These are phyloP conservation scores for Alviniconcha marisindica DNA, from an alignment of 1,140 invertebrate genomes.

Conservation along the genomic window DNA sequence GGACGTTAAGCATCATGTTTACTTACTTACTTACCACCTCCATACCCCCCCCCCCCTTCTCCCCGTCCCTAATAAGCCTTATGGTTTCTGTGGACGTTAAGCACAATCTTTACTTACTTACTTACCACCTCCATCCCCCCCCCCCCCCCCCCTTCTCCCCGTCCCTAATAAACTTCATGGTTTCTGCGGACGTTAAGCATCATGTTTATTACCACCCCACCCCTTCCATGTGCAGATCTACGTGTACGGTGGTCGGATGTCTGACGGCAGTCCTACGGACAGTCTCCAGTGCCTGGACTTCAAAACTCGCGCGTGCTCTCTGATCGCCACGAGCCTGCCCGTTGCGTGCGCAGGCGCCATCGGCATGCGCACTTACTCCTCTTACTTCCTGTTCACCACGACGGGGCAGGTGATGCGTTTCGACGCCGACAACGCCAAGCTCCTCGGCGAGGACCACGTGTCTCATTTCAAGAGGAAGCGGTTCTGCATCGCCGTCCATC, in stretches of 20 bases:
- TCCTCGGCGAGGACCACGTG: background rate
- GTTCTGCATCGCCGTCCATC: background rate
- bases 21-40: no score
- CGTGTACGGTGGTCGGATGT: background rate
- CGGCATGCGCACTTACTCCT: background rate
- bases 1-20: no score
- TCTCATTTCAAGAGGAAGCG: background rate
- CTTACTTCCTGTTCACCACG: background rate
- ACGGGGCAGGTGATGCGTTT: background rate
- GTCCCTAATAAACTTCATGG: no score
- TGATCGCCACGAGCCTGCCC: background rate
- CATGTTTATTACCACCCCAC: no score
- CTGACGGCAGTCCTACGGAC: background rate
- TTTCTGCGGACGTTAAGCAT: no score
- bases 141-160: no score
- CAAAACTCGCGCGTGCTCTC: background rate
- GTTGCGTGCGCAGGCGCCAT: background rate
- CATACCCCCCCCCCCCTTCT: no score
- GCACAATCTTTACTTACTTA: no score
- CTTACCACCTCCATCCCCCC: no score
- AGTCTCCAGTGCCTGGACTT: slow-evolving; percentile 1
- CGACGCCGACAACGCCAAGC: background rate
- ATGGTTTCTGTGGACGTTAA: no score
- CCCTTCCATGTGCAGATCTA: no score
- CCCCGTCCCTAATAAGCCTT: no score